phyloP scores from a whole-genome alignment of 2,888 invertebrate species.

The Bembecia ichneumoniformis region DNA sequence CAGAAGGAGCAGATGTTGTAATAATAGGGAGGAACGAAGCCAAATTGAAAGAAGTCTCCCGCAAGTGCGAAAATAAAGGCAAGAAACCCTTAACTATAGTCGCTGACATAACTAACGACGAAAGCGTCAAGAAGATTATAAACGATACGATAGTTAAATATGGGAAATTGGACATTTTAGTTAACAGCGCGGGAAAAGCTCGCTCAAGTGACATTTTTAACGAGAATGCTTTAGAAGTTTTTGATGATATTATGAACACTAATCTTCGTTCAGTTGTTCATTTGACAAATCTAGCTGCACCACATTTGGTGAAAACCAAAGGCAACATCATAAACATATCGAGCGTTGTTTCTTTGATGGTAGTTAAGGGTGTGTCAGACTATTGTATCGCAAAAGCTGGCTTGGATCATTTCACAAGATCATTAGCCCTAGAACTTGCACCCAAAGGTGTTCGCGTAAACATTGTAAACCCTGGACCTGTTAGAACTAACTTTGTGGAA shows the following conservation, averaged over 20 bases:
- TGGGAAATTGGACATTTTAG: constrained; percentile 25
- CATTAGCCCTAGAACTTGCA: constrained; percentile 83
- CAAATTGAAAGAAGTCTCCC: constrained; percentile 17
- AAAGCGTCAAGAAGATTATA: background rate
- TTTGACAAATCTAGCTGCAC: constrained; percentile 19
- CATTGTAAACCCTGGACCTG: constrained; percentile 87
- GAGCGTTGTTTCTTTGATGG: constrained; percentile 12
- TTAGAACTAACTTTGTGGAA: constrained; percentile 64
- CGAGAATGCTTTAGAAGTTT: background rate
- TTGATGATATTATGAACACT: background rate
- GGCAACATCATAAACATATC: constrained; percentile 23
- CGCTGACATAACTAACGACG: constrained; percentile 22
- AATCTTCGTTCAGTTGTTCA: constrained; percentile 25
- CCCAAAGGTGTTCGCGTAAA: constrained; percentile 82
- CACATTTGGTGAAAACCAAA: constrained; percentile 15
- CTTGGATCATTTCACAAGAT: constrained; percentile 88
- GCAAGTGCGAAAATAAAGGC: constrained; percentile 16
- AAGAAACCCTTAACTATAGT: constrained; percentile 18
- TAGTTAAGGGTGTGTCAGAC: constrained; percentile 11
- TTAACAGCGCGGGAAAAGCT: constrained; percentile 26
- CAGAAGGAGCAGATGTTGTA: constrained; percentile 17
- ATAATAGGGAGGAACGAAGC: constrained; percentile 21
- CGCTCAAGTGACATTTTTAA: background rate
- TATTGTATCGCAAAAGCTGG: constrained; percentile 50
- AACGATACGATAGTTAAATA: constrained; percentile 9